Conservation (phyloP, 2,797 vertebrate genomes). For the Phyllotis vaccarum region DNA sequence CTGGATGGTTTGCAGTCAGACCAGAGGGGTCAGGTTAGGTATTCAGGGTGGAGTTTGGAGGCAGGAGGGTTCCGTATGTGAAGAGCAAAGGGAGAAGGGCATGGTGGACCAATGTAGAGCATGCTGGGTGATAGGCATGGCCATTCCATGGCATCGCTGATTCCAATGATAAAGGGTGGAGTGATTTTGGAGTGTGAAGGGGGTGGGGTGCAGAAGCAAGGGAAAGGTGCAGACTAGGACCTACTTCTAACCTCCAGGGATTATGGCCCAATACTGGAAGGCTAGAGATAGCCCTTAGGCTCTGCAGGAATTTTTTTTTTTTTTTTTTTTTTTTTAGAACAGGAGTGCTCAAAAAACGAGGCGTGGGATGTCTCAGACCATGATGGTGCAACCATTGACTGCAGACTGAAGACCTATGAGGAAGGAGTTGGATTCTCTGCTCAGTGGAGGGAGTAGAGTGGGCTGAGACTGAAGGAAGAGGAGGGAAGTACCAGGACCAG, state of each 20-base stretch:
- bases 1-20: background rate
- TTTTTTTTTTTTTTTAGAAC: background rate
- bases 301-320: background rate
- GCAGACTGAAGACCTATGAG: background rate
- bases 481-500: background rate
- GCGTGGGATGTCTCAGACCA: background rate
- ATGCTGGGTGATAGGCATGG: background rate
- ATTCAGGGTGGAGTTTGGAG: no score
- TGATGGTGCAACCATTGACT: background rate
- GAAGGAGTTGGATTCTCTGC: background rate
- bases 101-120: background rate
- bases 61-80: background rate
- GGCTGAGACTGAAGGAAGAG: background rate
- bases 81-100: background rate
- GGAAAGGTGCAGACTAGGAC: no score
- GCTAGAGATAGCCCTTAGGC: background rate
- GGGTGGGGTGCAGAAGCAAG: background rate
- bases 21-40: background rate
- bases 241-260: background rate
- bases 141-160: background rate
- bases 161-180: background rate
- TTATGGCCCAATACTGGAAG: background rate
- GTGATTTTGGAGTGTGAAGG: background rate
- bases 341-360: background rate
- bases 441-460: background rate